Base-by-base conservation (phyloP, 1,140 invertebrate species). In the Drosophila subpulchrella region DNA sequence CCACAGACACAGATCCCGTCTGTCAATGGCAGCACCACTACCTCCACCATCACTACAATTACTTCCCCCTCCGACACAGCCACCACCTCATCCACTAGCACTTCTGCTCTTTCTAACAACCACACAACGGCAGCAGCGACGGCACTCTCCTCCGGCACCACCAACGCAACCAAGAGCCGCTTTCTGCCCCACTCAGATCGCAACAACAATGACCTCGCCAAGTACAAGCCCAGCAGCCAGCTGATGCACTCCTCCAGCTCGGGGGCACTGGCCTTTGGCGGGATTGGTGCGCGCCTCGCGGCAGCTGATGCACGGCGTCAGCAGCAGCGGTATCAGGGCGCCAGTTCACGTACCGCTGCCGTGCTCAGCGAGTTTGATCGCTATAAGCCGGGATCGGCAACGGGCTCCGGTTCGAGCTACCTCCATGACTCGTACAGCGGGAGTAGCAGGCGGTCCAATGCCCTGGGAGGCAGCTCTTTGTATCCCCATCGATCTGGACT, bases 211-310 rank as follows among this genome's bases (percentile, higher is more conserved):
- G 86, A 90, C 71, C 81, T 91, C 34, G 81, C 90, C 70, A 91
- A 91, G 42, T 91, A 91, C 27, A 80, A 71, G 59, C 85, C 90
- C 60, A 51, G 77, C 60, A 77, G 75, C 54, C 61, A 91, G 46
- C 58, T 91, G n/a, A 75, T 82, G 86, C 90, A 91, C 81, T 91
- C 90, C 20, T 78, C 83, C 47, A 91, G 90, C 59, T 91, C 90
- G 27, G 90, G 90, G 15, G 81, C 90, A 7, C 66, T 91, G 13
- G 90, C 90, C 17, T 91, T 91, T 30, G 90, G 90, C 36, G 90
- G 90, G n/a, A 91, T 91, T 20, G 88, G 90, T 3, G 90, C 91
- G 7, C 86, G 90, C 12, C 57, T 91, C 27, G 90, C 90, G n/a
- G 81, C 83, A 12, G 72, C 80, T 10, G 85, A 91, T 53, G 73